A percentile compares a stretch with the other conserved stretches of the same genome.
Conservation (phyloP, 2,797 vertebrate genomes). For the Aldrovandia affinis region DNA sequence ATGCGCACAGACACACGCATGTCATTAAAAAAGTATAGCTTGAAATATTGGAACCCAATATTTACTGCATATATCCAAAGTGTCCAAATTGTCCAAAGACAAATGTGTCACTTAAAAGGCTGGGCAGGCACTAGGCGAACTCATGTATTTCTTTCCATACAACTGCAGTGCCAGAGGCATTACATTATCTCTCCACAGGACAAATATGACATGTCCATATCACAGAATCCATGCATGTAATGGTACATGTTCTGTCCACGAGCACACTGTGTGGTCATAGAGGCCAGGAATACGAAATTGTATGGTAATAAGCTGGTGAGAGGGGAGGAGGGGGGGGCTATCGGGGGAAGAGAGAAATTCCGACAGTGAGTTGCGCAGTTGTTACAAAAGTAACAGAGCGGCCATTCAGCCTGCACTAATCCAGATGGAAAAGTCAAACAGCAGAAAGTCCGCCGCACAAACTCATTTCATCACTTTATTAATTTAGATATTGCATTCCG, state of each 20-base stretch:
- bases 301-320: constrained; percentile 70
- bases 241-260: constrained; percentile 67
- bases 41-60: not conserved
- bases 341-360: constrained; percentile 73
- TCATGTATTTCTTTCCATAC: not conserved
- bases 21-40: not conserved
- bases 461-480: constrained; percentile 86
- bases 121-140: not conserved
- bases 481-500: constrained; percentile 80
- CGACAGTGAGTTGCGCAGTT: constrained; percentile 81
- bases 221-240: constrained; percentile 54
- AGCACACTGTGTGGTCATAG: constrained; percentile 73
- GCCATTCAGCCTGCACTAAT: constrained; percentile 87
- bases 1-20: not conserved
- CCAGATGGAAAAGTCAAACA: constrained; percentile 88
- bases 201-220: constrained; percentile 15
- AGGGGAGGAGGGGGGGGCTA: constrained; percentile 56
- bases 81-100: not conserved
- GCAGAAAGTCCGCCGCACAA: constrained; percentile 83
- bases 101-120: not conserved
- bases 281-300: constrained; percentile 73
- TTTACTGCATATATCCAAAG: not conserved
- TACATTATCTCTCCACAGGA: not conserved
- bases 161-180: not conserved
- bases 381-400: constrained; percentile 84